Evolutionary conservation across 2,113 vertebrate genomes (phyloP), one percentile per base, ranked within the genome.

Genomic region (Engystomops pustulosus): DNA sequence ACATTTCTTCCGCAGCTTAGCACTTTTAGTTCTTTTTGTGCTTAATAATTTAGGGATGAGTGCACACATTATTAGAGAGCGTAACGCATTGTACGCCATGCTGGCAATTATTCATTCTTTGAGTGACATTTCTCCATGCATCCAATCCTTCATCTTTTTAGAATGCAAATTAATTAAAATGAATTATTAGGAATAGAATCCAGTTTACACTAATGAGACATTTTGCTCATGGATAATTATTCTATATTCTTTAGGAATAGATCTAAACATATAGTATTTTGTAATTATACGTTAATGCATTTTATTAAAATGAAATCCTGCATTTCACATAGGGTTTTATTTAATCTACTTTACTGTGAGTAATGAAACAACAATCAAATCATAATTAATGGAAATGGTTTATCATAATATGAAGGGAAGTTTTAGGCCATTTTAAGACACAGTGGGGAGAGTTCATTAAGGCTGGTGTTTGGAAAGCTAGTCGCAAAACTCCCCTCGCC

Each of bases 11-110:
- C 3, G 49, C 36, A 85, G 79, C 17, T 68, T 86, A 79, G 18
- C 69, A 49, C 62, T 89, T 49, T 81, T 49, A 86, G 45, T 85
- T 83, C 86, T 36, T 60, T 88, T 90, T 86, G 55, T 80, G 69
- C 69, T 70, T 7, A 84, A 1, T 87, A 45, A 45, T 74, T 83
- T 90, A 78, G 84, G 27, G 55, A 68, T 86, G 80, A 88, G 60
- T 83, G 65, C 27, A 84, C 55, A 47, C 25, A 44, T 68, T 86
- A 76, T 86, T 84, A 80, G 51, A 85, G 80, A 87, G 34, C 45
- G 89, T 88, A 86, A 15, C 76, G 7, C 85, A 6, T 84, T 86
- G 5, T 77, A 53, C 27, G 7, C 34, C 75, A 20, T 36, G 53
- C 3, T 27, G 69, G 15, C 81, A 88, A 79, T 3, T 47, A 81